Conservation (phyloP, 2,797 vertebrate species). For the Meriones psammophilus region DNA sequence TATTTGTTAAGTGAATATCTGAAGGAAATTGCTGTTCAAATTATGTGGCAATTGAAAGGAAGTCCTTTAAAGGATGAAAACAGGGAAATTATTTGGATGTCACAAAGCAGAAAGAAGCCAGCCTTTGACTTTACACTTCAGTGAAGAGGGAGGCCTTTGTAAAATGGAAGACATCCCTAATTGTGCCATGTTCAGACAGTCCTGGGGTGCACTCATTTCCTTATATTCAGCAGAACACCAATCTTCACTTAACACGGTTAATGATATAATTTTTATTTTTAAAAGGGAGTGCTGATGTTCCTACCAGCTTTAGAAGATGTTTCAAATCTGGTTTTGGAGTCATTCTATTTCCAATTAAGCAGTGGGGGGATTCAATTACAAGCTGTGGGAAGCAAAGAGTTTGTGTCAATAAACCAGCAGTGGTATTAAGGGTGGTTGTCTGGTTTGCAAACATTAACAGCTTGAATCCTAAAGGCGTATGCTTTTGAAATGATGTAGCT, state of each 20-base stretch:
- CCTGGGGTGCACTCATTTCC: conserved; percentile 64
- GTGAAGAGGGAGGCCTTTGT: neutral
- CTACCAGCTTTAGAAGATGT: conserved; percentile 84
- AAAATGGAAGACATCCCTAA: conserved; percentile 55
- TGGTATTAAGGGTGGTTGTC: conserved; percentile 86
- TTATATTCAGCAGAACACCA: conserved; percentile 80
- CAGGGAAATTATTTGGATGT: neutral
- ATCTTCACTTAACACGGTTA: conserved; percentile 85
- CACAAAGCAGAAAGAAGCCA: neutral
- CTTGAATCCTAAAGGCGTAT: conserved; percentile 84
- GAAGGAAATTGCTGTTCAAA: conserved; percentile 3
- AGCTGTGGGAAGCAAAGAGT: conserved; percentile 86
- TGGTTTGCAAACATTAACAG: conserved; percentile 87
- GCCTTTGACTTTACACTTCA: neutral
- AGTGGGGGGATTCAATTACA: conserved; percentile 88
- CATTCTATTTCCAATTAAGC: conserved; percentile 88
- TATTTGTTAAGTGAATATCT: neutral
- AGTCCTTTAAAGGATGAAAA: neutral
- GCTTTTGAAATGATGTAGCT: conserved; percentile 84
- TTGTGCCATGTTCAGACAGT: conserved; percentile 69
- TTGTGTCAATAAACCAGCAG: conserved; percentile 88
- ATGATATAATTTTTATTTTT: conserved; percentile 87
- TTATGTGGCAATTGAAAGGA: neutral
- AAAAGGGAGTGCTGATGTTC: conserved; percentile 84
- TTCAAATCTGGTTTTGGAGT: conserved; percentile 86